These are phyloP conservation scores for Alexandromys fortis DNA, from an alignment of 2,113 vertebrate genomes.

Conservation along the genomic window DNA sequence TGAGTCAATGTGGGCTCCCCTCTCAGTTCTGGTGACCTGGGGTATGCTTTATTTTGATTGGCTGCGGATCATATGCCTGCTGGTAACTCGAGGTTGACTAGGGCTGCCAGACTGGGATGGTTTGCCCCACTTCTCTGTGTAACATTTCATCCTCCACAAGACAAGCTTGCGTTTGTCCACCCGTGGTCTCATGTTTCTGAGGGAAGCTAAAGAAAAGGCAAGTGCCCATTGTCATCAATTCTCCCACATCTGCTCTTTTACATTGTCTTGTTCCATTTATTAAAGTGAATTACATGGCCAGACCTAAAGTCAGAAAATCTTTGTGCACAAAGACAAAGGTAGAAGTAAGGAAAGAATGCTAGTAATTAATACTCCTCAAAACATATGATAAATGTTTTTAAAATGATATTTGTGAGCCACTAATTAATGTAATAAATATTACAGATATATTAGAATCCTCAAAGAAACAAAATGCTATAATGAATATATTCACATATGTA, in stretches of 20 bases:
- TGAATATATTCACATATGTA: background rate
- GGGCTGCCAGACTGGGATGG: background rate
- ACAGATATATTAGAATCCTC: background rate
- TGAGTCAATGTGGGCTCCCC: background rate
- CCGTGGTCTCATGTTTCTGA: background rate
- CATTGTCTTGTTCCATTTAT: background rate
- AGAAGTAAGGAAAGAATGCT: background rate
- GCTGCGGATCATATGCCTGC: background rate
- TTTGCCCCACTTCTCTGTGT: too few relatives aligned
- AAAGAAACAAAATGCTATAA: background rate
- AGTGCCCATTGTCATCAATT: too few relatives aligned
- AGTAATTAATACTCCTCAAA: background rate
- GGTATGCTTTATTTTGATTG: background rate
- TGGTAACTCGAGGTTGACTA: background rate
- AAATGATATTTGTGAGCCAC: background rate
- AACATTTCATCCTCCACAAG: background rate
- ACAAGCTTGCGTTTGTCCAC: background rate
- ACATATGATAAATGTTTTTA: background rate
- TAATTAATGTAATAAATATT: slow-evolving; percentile 14
- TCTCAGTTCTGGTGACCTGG: background rate
- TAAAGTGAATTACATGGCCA: background rate
- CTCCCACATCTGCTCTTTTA: background rate
- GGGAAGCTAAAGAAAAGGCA: background rate
- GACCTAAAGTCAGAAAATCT: background rate
- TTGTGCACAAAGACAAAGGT: background rate